A percentile compares a stretch with the other conserved stretches of the same genome.
Conservation (phyloP, 2,888 invertebrate genomes). For the Iphiclides podalirius region DNA sequence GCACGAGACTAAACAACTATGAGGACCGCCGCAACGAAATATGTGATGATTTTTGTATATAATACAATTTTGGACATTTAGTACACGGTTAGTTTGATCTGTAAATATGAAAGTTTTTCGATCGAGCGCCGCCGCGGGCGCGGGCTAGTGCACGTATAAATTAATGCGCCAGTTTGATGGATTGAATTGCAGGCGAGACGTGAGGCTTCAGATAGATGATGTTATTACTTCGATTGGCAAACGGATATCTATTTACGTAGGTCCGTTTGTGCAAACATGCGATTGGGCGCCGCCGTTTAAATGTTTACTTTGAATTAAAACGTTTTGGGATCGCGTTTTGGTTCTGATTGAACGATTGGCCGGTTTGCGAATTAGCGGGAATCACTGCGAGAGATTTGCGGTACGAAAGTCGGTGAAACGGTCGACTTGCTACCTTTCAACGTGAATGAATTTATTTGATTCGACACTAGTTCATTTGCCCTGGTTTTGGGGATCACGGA, state of each 20-base stretch:
- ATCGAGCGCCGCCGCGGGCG: neutral
- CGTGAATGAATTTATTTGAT: too few species aligned
- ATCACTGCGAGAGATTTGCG: neutral
- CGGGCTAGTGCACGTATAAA: slow-evolving; percentile 32
- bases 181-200: slow-evolving; percentile 35
- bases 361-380: slow-evolving; percentile 17
- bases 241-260: slow-evolving; percentile 24
- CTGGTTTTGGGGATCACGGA: too few species aligned
- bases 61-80: too few species aligned
- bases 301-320: slow-evolving; percentile 21
- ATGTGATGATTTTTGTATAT: too few species aligned
- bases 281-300: slow-evolving; percentile 11
- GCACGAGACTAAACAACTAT: too few species aligned
- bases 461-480: too few species aligned
- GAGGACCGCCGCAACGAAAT: too few species aligned
- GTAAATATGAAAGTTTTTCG: too few species aligned
- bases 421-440: too few species aligned
- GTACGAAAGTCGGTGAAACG: neutral
- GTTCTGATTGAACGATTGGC: slow-evolving; percentile 17
- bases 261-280: slow-evolving; percentile 20
- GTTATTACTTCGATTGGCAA: slow-evolving; percentile 29
- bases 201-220: slow-evolving; percentile 30
- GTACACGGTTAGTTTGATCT: too few species aligned
- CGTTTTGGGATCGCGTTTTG: slow-evolving; percentile 20
- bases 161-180: slow-evolving; percentile 43